Conservation (phyloP, 2,888 invertebrate genomes). For the Syritta pipiens region DNA sequence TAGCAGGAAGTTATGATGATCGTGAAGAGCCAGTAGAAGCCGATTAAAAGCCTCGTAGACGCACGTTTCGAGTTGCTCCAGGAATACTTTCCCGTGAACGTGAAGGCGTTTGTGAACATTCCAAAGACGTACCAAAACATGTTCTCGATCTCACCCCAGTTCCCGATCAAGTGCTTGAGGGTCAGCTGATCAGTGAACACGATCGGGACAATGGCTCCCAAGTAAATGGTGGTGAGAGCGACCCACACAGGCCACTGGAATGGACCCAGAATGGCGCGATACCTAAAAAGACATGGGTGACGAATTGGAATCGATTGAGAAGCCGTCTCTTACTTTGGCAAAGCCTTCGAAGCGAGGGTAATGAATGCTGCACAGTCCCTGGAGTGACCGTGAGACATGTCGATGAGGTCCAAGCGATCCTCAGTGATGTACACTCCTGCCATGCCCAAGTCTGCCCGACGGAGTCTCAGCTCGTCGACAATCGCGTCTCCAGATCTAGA, state of each 20-base stretch:
- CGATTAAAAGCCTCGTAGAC: constrained; percentile 86
- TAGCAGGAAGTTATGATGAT: constrained; percentile 91
- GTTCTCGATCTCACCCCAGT: constrained; percentile 87
- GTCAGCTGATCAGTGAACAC: constrained; percentile 87
- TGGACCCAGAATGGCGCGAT: constrained; percentile 90
- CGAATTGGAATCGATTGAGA: background rate
- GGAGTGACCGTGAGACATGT: constrained; percentile 84
- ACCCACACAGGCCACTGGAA: constrained; percentile 92
- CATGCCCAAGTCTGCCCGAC: constrained; percentile 84
- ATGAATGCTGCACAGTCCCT: constrained; percentile 89
- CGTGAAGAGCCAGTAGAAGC: constrained; percentile 91
- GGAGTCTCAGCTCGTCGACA: constrained; percentile 80
- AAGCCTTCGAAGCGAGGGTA: constrained; percentile 87
- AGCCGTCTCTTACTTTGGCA: constrained; percentile 82
- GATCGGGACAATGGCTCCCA: constrained; percentile 87
- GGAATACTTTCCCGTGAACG: constrained; percentile 84
- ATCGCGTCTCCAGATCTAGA: constrained; percentile 83
- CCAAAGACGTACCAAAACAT: constrained; percentile 95
- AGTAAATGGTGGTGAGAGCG: constrained; percentile 85
- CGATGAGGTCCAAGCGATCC: constrained; percentile 80
- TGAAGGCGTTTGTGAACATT: constrained; percentile 90
- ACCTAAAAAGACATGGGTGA: constrained; percentile 83
- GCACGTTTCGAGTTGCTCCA: constrained; percentile 86
- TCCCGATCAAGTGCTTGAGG: constrained; percentile 83
- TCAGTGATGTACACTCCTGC: constrained; percentile 86